phyloP scores from a whole-genome alignment of 2,113 vertebrate species.

The Elaphurus davidianus region DNA sequence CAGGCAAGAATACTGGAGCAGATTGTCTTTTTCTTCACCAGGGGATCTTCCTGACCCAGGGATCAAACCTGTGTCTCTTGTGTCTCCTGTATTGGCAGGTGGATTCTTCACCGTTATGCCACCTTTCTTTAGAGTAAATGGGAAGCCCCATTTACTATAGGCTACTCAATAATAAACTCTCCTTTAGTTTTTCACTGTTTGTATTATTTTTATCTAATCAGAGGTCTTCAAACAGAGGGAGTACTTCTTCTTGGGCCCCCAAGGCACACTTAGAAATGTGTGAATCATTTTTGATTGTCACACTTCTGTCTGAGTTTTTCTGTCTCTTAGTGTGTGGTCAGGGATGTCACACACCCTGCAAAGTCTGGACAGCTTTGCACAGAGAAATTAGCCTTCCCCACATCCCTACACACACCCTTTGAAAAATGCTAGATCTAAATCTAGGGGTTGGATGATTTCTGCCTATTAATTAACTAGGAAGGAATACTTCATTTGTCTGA shows the following conservation, averaged over 20 bases:
- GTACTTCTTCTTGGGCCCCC: not conserved
- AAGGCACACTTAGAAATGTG: not conserved
- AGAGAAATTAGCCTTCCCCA: not conserved
- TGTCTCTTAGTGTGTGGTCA: not conserved
- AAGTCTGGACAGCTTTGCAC: not conserved
- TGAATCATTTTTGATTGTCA: not conserved
- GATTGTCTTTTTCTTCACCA: not conserved
- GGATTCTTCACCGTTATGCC: not conserved
- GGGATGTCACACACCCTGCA: not conserved
- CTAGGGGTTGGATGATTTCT: not conserved
- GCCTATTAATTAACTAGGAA: not conserved
- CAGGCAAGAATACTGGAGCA: not conserved
- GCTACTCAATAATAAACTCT: not conserved
- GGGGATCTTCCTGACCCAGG: not conserved
- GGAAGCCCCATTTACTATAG: not conserved
- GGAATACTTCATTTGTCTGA: not conserved
- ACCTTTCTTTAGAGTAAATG: not conserved
- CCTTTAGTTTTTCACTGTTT: not conserved
- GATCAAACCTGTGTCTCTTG: not conserved
- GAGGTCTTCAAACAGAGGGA: not conserved
- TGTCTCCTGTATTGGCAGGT: fast-evolving
- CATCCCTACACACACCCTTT: not conserved
- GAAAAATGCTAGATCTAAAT: not conserved
- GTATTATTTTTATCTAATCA: not conserved
- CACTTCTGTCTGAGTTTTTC: not conserved